Base-by-base conservation (phyloP, 1,140 invertebrate genomes). In the Druon quercuslanigerum region DNA sequence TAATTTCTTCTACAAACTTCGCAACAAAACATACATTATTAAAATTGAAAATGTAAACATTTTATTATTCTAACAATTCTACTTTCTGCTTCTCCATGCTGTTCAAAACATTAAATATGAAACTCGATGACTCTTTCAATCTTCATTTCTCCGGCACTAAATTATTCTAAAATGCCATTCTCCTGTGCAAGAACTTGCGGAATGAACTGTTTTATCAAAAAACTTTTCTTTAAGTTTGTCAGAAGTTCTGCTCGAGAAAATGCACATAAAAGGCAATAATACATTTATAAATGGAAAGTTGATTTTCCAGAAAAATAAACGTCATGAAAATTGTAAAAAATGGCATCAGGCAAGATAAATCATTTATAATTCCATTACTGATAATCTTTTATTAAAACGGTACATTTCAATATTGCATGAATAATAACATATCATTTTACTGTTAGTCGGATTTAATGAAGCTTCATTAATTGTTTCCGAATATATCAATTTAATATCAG, bases 71-170 rank as follows among this genome's bases (percentile, higher is more conserved):
- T 2, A 11, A 11, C 7, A 46, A 46, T 46, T 46, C 25, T 33
- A 0, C 25, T 46, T 1, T 46, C 5, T 46, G 8, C 4, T 46
- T 46, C 40, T 0, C 33, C 7, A 66, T 12, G 40, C 16, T 66
- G 60, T 66, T 46, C 6, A 6, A 40, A 66, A 54, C 8, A n/a
- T 40, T 16, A 9, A 66, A 66, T 14, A n/a, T 46, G 33, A 40
- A 66, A n/a, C 60, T n/a, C 33, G 60, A n/a, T 66, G 40, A 46
- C 40, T 66, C 57, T 66, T 66, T 46, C 60, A 66, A 66, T 66
- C 60, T 66, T 66, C 60, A 66, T 40, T 66, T 66, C 33, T 33
- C 13, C 60, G 1, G 33, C 40, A 66, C 33, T 66, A 40, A 66
- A 66, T 66, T 66, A 66, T 66, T 66, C 60, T 66, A 46, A 66